Conservation (phyloP, 2,797 vertebrate species). For the Pachyuromys duprasi region DNA sequence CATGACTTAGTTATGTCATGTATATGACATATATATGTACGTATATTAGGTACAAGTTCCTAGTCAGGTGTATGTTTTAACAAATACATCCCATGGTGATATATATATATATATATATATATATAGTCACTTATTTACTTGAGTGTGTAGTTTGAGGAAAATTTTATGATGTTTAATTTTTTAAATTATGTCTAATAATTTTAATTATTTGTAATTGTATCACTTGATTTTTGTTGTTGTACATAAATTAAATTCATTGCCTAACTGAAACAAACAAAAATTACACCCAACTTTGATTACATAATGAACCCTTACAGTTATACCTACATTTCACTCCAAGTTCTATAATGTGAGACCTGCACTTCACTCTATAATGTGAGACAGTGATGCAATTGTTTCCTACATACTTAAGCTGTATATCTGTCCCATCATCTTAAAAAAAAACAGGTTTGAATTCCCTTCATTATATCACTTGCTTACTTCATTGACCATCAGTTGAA, state of each 20-base stretch:
- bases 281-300: neutral
- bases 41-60: neutral
- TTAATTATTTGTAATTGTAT: constrained; percentile 1
- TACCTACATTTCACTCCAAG: neutral
- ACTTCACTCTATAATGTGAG: neutral
- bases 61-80: neutral
- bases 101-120: neutral
- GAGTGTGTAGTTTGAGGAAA: constrained; percentile 5
- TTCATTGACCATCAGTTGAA: neutral
- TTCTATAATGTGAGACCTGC: neutral
- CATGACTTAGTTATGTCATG: constrained; percentile 1
- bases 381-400: neutral
- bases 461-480: neutral
- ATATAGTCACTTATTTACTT: neutral
- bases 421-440: neutral
- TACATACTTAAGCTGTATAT: neutral
- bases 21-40: neutral
- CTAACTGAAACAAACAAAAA: neutral
- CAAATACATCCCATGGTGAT: neutral
- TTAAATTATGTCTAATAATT: too few species aligned
- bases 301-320: neutral
- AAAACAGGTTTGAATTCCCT: neutral
- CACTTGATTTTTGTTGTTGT: neutral
- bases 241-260: neutral
- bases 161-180: neutral